Conservation (phyloP, 2,888 invertebrate species). For the Lithophane semibrunnea region DNA sequence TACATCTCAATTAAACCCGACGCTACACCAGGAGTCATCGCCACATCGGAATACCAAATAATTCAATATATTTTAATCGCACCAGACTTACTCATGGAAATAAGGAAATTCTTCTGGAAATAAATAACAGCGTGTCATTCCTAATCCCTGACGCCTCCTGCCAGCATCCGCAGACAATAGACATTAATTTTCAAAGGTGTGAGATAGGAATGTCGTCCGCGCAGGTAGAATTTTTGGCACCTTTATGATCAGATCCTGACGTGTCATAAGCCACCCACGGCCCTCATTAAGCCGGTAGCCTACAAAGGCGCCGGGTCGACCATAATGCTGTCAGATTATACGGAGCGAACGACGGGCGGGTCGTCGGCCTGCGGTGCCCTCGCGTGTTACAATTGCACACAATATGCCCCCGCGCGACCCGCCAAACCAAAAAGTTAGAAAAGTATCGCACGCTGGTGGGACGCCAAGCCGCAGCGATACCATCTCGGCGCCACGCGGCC, state of each 20-base stretch:
- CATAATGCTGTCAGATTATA: constrained; percentile 89
- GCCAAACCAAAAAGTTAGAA: constrained; percentile 88
- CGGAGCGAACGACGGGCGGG: constrained; percentile 79
- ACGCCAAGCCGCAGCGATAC: constrained; percentile 74
- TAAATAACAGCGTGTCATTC: constrained; percentile 72
- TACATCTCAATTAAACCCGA: constrained; percentile 87
- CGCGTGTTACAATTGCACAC: constrained; percentile 89
- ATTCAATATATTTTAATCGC: constrained; percentile 59
- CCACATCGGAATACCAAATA: constrained; percentile 65
- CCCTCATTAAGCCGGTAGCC: constrained; percentile 89
- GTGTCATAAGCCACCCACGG: constrained; percentile 90
- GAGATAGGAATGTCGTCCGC: constrained; percentile 87
- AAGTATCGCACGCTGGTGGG: constrained; percentile 79
- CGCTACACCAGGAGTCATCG: constrained; percentile 75
- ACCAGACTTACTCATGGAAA: constrained; percentile 53
- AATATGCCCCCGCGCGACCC: constrained; percentile 86
- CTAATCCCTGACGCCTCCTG: constrained; percentile 76
- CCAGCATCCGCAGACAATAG: constrained; percentile 82
- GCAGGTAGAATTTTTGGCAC: constrained; percentile 90
- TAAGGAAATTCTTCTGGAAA: constrained; percentile 59
- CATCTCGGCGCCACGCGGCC: constrained; percentile 81
- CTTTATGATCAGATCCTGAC: constrained; percentile 89
- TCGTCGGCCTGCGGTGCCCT: constrained; percentile 88
- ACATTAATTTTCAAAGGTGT: constrained; percentile 87
- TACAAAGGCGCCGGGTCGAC: constrained; percentile 87